Conservation (phyloP, 2,113 vertebrate genomes). For the Toxotes chatareus region DNA sequence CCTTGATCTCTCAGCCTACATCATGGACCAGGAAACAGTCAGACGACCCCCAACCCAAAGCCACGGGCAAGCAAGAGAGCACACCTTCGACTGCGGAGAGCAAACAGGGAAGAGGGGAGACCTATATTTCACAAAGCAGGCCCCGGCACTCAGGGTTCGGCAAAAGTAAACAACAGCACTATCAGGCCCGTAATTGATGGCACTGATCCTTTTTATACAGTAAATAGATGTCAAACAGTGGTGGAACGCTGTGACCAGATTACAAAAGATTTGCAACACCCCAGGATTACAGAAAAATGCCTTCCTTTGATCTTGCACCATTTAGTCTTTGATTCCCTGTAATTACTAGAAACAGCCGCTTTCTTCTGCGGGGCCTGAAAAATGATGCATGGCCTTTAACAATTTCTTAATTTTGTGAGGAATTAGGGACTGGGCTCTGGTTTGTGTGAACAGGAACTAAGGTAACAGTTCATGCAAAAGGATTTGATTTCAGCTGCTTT, state of each 20-base stretch:
- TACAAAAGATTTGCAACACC: constrained; percentile 83
- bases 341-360: constrained; percentile 78
- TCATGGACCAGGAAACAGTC: constrained; percentile 63
- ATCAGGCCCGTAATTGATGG: constrained; percentile 78
- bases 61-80: constrained; percentile 72
- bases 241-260: constrained; percentile 76
- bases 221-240: constrained; percentile 85
- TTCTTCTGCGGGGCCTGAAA: constrained; percentile 58
- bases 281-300: constrained; percentile 83
- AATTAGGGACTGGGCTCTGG: constrained; percentile 29
- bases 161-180: constrained; percentile 80
- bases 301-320: constrained; percentile 81
- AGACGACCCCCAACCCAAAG: constrained; percentile 67
- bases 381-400: constrained; percentile 73
- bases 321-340: constrained; percentile 82
- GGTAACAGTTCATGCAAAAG: background rate
- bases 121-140: constrained; percentile 76
- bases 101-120: constrained; percentile 74
- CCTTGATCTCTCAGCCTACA: constrained; percentile 76
- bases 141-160: constrained; percentile 74
- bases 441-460: constrained; percentile 8
- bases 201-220: constrained; percentile 82
- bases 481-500: background rate
- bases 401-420: constrained; percentile 74
- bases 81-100: constrained; percentile 77